Evolutionary conservation across 2,888 invertebrate genomes (phyloP), one percentile per base, ranked within the genome.

Genomic region (Leucophenga maculata): DNA sequence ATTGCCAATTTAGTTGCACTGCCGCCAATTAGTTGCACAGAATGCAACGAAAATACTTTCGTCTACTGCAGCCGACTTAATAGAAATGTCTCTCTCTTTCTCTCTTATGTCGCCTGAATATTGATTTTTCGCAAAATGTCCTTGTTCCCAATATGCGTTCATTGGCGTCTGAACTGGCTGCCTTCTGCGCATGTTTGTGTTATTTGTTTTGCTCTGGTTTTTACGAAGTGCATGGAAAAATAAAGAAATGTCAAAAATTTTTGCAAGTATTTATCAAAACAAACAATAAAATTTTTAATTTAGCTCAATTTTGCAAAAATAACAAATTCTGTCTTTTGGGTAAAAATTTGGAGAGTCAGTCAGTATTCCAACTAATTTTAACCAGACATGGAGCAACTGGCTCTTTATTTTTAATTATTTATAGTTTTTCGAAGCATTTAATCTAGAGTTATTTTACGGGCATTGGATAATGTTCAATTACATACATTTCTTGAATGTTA

Each of bases 61-160:
- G 31, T n/a, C 3, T n/a, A 16, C 65, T 64, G 72, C 68, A 71
- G 44, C 66, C 71, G 26, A 32, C 16, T 26, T 64, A 55, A 69
- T 72, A 71, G 67, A 75, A 75, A 73, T 82, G 82, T 79, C 50
- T 50, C 50, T 50, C 31, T 8, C 13, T 55, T 6, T 9, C 3
- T 22, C 22, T 55, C 22, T 3, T 55, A 18, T 11, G 22, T 20
- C 11, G 20, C 44, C 77, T 76, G 75, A 77, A 74, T 76, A 74
- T 86, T 82, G 86, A 86, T 86, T 86, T 86, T 86, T 83, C 80
- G 73, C 71, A 46, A 67, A 70, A 69, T 82, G 85, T 86, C 86
- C 86, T 86, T 86, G 86, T 86, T 77, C 84, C 75, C 79, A 73
- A 81, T 85, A 84, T 69, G 78, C 80, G 77, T 80, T 80, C 75